Evolutionary conservation across 2,888 invertebrate genomes (phyloP).

Genomic region (Ligdia adustata): DNA sequence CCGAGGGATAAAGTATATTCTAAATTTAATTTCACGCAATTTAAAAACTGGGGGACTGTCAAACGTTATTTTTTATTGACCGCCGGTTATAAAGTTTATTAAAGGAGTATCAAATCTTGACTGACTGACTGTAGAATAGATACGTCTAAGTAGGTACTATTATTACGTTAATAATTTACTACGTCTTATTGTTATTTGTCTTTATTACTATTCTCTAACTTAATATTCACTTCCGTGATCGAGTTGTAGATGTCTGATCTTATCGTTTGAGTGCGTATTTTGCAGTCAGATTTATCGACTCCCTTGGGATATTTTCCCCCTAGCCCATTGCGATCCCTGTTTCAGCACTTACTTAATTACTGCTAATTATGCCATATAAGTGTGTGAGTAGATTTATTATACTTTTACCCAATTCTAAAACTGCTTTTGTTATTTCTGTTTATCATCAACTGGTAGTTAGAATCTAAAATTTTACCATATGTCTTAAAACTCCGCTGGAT

Average conservation of each 20-base stretch:
- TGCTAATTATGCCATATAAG: conserved; percentile 37
- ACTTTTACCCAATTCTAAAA: too few species aligned
- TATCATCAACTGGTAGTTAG: too few species aligned
- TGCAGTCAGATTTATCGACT: conserved; percentile 24
- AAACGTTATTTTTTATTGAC: conserved; percentile 73
- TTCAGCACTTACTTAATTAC: conserved; percentile 47
- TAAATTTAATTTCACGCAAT: conserved; percentile 84
- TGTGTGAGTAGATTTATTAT: conserved; percentile 14
- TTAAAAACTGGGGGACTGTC: conserved; percentile 74
- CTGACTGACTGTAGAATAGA: too few species aligned
- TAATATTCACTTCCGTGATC: too few species aligned
- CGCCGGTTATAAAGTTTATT: conserved; percentile 66
- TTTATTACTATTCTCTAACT: too few species aligned
- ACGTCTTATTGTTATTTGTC: too few species aligned
- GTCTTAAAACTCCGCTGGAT: too few species aligned
- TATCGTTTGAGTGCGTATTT: conserved; percentile 16
- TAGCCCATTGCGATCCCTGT: conserved; percentile 34
- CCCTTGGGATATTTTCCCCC: conserved; percentile 41
- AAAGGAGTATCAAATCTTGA: conserved; percentile 53
- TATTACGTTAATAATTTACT: too few species aligned
- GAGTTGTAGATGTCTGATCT: neutral
- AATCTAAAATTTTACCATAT: too few species aligned
- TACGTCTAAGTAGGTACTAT: too few species aligned
- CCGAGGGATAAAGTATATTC: conserved; percentile 78
- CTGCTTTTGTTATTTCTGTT: too few species aligned